Conservation (phyloP, 64 coral and sea anemone genomes). For the Montipora cactus region DNA sequence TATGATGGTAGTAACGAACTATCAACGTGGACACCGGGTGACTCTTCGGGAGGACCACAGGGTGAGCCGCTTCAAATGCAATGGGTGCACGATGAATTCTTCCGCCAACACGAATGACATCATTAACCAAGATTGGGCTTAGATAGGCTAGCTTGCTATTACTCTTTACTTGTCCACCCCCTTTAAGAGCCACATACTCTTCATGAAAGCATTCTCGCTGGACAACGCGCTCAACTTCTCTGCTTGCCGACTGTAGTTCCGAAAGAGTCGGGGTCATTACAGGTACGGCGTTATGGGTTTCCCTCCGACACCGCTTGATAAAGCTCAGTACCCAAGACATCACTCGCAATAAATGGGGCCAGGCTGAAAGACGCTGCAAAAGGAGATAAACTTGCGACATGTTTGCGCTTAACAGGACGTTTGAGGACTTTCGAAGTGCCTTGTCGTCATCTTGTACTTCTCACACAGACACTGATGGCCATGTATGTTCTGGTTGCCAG, state of each 20-base stretch:
- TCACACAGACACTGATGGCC: no score
- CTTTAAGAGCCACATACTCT: not conserved
- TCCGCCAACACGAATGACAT: no score
- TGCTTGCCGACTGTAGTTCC: not conserved
- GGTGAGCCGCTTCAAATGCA: no score
- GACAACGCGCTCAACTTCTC: conserved; percentile 5
- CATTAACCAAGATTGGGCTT: not conserved
- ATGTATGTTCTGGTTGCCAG: no score
- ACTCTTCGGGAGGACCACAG: no score
- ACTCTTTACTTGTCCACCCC: conserved; percentile 34
- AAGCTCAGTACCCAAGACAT: conserved; percentile 47
- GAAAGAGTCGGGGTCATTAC: not conserved
- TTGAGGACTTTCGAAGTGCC: not conserved
- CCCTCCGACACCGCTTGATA: not conserved
- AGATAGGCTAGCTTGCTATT: conserved; percentile 33
- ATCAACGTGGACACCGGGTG: no score
- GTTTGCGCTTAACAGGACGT: not conserved
- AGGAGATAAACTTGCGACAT: not conserved
- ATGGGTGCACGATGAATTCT: no score
- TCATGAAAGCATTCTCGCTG: conserved; percentile 27
- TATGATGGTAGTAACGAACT: no score
- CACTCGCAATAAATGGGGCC: conserved; percentile 1
- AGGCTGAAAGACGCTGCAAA: not conserved
- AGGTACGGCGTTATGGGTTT: not conserved
- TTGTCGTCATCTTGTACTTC: conserved; percentile 26